Base-by-base conservation (phyloP, 2,888 invertebrate species). In the Rotaria magnacalcarata region DNA sequence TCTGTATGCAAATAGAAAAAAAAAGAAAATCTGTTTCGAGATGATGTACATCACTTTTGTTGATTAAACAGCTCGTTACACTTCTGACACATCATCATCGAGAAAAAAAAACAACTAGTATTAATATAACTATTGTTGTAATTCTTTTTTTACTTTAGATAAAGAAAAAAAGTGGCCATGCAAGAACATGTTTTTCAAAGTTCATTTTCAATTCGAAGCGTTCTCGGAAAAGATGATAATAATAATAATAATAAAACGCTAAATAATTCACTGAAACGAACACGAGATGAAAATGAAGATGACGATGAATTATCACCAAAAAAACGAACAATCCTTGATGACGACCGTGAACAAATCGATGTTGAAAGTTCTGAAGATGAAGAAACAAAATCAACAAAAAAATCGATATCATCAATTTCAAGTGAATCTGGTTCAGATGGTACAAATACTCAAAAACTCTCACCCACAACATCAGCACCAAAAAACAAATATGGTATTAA, bases 401-500 rank as follows among this genome's bases (percentile, higher is more conserved):
- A 67, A 67, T 67, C 67, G 0, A 34, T 34, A 27, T 34, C 67
- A 67, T 67, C 67, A 19, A 67, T 67, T 34, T 41, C 67, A 34
- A 67, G 67, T 34, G 67, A 67, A 67, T 67, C 67, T 19, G 67
- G 67, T 67, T 67, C 67, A 16, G 67, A 67, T 34, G 67, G 67
- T 19, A 67, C 67, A 34, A 67, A 5, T 34, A 67, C 34, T 41
- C 67, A 34, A 47, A 43, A 43, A 75, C 41, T 54, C 43, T 75
- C 75, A 11, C n/a, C 75, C 24, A 47, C 80, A 80, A 47, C 47
- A 54, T 16, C 84, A 34, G 24, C 41, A 54, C 52, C 56, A 34
- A 80, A 84, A 80, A 87, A 87, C 47, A 87, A 87, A 67, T 85
- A 87, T 34, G 87, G 87, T 47, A 96, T 96, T 89, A 98, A 98